A percentile compares a stretch with the other conserved stretches of the same genome.
These are phyloP conservation scores for Chymomyza caudatula DNA, from an alignment of 2,888 invertebrate species.

Conservation along the genomic window DNA sequence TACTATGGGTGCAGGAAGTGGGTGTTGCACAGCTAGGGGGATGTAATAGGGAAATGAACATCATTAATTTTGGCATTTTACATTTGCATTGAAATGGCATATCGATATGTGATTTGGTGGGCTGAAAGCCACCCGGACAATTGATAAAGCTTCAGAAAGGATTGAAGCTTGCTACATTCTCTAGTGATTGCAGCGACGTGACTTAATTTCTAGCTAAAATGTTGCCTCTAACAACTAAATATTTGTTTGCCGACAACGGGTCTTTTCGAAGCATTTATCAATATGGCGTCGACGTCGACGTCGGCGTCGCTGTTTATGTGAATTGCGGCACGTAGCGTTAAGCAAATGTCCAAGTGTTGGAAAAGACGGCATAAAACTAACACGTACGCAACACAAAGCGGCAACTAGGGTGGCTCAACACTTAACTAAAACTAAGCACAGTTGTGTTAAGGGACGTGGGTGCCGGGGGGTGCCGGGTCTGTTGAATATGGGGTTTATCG, in stretches of 20 bases:
- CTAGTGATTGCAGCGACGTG: conserved; percentile 75
- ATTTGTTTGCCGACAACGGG: conserved; percentile 19
- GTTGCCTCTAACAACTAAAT: conserved; percentile 58
- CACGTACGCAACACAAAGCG: conserved; percentile 54
- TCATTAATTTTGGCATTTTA: conserved; percentile 72
- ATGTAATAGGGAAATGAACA: conserved; percentile 62
- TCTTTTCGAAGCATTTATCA: conserved; percentile 58
- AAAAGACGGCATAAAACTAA: conserved; percentile 56
- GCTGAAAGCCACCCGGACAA: background rate
- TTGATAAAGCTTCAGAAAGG: background rate
- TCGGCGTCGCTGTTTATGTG: conserved; percentile 37
- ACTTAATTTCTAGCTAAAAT: conserved; percentile 72
- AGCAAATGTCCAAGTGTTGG: conserved; percentile 62
- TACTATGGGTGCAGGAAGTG: background rate
- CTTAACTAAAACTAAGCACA: conserved; percentile 33
- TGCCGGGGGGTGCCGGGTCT: too few species aligned
- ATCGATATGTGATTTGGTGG: conserved; percentile 63
- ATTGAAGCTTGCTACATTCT: background rate
- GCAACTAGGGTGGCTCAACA: background rate
- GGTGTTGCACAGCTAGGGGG: background rate
- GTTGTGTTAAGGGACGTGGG: background rate
- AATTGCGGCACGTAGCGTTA: conserved; percentile 68
- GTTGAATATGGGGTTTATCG: background rate
- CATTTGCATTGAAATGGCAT: conserved; percentile 72
- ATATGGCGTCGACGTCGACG: conserved; percentile 44